A percentile compares a stretch with the other conserved stretches of the same genome.
These are phyloP conservation scores for Hyposmocoma kahamanoa DNA, from an alignment of 1,140 invertebrate species.

Conservation along the genomic window DNA sequence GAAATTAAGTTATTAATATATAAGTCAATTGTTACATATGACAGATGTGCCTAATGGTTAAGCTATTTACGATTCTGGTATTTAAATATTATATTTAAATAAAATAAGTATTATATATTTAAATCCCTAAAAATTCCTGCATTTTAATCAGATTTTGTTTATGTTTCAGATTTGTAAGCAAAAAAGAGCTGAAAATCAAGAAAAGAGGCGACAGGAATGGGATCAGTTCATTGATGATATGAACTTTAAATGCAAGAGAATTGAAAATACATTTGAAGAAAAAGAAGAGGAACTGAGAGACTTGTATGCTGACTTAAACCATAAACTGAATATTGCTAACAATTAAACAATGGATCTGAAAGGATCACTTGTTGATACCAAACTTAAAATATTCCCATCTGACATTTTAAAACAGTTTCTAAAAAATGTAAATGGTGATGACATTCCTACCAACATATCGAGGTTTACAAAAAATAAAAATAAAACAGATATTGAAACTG, in stretches of 20 bases:
- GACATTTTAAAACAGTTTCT: slow-evolving; percentile 67
- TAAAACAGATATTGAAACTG: slow-evolving; percentile 1
- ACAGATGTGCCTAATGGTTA: too few relatives aligned
- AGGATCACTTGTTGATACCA: slow-evolving; percentile 74
- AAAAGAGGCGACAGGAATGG: slow-evolving; percentile 79
- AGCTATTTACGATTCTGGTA: too few relatives aligned
- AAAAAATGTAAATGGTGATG: too few relatives aligned
- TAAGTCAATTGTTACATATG: not conserved
- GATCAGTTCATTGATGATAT: slow-evolving; percentile 85
- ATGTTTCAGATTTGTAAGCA: slow-evolving; percentile 56
- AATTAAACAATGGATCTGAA: slow-evolving; percentile 69
- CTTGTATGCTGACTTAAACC: slow-evolving; percentile 83
- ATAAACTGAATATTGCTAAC: slow-evolving; percentile 79
- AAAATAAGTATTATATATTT: too few relatives aligned
- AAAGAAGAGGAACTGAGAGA: slow-evolving; percentile 85
- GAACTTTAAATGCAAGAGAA: slow-evolving; percentile 80
- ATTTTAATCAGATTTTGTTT: too few relatives aligned
- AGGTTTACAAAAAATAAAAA: slow-evolving; percentile 35
- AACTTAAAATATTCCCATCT: slow-evolving; percentile 75
- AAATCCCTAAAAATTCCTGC: too few relatives aligned
- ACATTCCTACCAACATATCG: slow-evolving; percentile 51
- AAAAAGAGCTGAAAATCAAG: slow-evolving; percentile 74
- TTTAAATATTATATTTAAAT: too few relatives aligned
- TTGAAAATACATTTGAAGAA: slow-evolving; percentile 84
- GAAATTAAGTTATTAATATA: not conserved